A percentile compares a stretch with the other conserved stretches of the same genome.
Evolutionary conservation across 2,888 invertebrate species (phyloP).

Genomic region (Ornithoptera alexandrae): DNA sequence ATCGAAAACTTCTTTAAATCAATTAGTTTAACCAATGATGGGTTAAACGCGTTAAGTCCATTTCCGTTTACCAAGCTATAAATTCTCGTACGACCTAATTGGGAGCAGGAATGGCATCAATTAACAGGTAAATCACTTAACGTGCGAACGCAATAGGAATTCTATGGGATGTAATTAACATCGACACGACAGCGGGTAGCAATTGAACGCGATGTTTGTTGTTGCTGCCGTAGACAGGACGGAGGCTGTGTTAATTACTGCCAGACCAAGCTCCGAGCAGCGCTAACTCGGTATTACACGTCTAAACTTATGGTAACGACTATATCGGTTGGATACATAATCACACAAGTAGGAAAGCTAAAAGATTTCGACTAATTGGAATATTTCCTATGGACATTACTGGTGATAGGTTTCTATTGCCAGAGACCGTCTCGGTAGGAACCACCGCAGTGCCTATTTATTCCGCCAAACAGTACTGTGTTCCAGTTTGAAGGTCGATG

Average conservation of each 20-base stretch:
- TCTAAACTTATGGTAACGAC: not conserved
- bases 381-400: too few species aligned
- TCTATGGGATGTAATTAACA: slow-evolving; percentile 13
- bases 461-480: too few species aligned
- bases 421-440: too few species aligned
- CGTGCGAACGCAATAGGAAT: slow-evolving; percentile 7
- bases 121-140: slow-evolving; percentile 13
- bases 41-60: not conserved
- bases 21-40: not conserved
- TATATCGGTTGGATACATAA: too few species aligned
- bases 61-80: not conserved
- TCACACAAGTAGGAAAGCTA: too few species aligned
- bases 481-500: too few species aligned
- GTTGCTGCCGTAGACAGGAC: slow-evolving; percentile 1
- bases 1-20: not conserved
- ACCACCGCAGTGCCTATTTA: too few species aligned
- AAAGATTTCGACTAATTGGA: too few species aligned
- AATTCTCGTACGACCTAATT: slow-evolving; percentile 9
- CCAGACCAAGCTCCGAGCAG: not conserved
- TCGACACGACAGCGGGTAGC: slow-evolving; percentile 9
- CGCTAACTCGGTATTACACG: not conserved
- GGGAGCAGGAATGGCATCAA: not conserved
- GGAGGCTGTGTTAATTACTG: slow-evolving; percentile 9
- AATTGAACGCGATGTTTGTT: slow-evolving; percentile 21
- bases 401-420: too few species aligned